phyloP scores from a whole-genome alignment of 2,797 vertebrate species.

The Pangasius larnaudii region DNA sequence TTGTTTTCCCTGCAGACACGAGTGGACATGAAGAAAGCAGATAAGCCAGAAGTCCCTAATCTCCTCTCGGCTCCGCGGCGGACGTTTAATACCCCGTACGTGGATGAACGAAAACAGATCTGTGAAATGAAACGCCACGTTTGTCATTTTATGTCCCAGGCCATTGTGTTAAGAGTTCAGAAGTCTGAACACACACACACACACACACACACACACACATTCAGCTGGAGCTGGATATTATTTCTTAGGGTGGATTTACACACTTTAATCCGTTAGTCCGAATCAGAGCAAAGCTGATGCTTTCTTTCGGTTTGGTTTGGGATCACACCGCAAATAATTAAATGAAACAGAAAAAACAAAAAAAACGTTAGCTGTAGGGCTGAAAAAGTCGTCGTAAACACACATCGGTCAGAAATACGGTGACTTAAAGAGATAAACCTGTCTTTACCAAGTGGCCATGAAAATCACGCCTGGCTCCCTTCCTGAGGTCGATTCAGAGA shows the following conservation, averaged over 20 bases:
- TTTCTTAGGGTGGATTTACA: not conserved
- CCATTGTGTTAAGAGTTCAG: not conserved
- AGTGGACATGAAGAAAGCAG: not conserved
- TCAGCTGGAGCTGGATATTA: not conserved
- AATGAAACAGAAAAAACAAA: no score
- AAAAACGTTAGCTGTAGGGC: not conserved
- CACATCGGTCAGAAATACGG: no score
- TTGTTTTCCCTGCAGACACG: not conserved
- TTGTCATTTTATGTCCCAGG: not conserved
- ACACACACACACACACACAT: not conserved
- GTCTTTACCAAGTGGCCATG: not conserved
- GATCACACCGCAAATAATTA: no score
- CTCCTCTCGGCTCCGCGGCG: not conserved
- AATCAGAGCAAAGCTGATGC: not conserved
- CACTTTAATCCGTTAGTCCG: not conserved
- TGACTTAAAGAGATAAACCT: not conserved
- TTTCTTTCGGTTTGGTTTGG: not conserved
- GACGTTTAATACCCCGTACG: not conserved
- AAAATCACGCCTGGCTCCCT: not conserved
- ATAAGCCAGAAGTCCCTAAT: not conserved
- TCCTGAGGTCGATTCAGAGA: not conserved
- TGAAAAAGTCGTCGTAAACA: not conserved
- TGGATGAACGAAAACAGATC: conserved; percentile 8
- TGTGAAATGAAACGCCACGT: not conserved
- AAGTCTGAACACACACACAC: not conserved